phyloP scores from a whole-genome alignment of 2,113 vertebrate species.

The Chionodraco myersi region DNA sequence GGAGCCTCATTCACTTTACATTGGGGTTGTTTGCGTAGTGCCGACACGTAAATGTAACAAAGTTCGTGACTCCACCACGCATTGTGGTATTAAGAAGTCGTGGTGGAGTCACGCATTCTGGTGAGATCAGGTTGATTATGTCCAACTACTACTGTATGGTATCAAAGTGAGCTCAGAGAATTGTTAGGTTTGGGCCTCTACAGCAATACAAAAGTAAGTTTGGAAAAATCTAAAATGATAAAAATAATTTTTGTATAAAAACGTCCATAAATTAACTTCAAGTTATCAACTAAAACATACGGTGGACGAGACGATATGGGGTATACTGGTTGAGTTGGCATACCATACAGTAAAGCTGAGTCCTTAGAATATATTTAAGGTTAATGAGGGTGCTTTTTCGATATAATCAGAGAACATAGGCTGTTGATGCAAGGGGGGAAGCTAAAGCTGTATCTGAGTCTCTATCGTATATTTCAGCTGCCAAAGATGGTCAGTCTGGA shows the following conservation, averaged over 20 bases:
- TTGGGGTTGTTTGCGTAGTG: too few species aligned
- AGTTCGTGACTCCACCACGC: too few species aligned
- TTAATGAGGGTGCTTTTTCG: not conserved
- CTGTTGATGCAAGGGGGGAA: not conserved
- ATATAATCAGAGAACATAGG: not conserved
- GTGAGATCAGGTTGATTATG: not conserved
- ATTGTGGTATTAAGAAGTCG: too few species aligned
- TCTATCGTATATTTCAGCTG: conserved; percentile 26
- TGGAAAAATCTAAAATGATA: not conserved
- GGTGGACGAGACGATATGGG: too few species aligned
- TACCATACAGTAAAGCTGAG: not conserved
- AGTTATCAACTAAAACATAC: not conserved
- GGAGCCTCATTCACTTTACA: too few species aligned
- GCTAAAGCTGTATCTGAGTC: not conserved
- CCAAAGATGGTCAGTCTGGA: not conserved
- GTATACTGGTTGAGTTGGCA: too few species aligned
- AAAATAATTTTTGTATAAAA: not conserved
- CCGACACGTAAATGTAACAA: too few species aligned
- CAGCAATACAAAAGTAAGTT: not conserved
- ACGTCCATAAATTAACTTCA: not conserved
- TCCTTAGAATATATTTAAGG: not conserved
- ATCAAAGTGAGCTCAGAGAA: not conserved
- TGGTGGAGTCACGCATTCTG: too few species aligned
- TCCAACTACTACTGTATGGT: not conserved
- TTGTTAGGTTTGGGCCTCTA: not conserved